Percentiles rank a stretch among this genome's conserved stretches.
These are phyloP conservation scores for Lycia hirtaria DNA, from an alignment of 2,888 invertebrate species.

Conservation along the genomic window DNA sequence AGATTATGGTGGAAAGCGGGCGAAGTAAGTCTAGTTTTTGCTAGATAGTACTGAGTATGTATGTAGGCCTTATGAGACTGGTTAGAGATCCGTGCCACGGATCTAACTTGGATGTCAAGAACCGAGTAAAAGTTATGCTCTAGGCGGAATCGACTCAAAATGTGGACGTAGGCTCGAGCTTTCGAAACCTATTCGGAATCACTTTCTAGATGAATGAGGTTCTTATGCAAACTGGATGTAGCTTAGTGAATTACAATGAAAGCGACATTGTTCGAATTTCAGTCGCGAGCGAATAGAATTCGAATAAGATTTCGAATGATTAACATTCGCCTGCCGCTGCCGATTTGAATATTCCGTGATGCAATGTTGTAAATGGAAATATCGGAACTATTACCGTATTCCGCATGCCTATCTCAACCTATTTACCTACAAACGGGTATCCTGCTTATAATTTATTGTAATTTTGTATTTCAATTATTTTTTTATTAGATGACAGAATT, in stretches of 20 bases:
- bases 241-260: constrained; percentile 79
- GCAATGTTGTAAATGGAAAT: constrained; percentile 42
- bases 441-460: constrained; percentile 3
- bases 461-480: neutral
- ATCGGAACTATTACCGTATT: constrained; percentile 21
- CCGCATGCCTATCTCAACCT: constrained; percentile 23
- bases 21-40: constrained; percentile 75
- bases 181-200: constrained; percentile 73
- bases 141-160: constrained; percentile 74
- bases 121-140: constrained; percentile 76
- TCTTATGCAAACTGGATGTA: constrained; percentile 80
- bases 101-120: constrained; percentile 64
- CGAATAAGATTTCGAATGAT: constrained; percentile 60
- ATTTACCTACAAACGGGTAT: constrained; percentile 23
- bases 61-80: constrained; percentile 69
- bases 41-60: constrained; percentile 68
- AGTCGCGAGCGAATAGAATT: constrained; percentile 57
- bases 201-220: constrained; percentile 78
- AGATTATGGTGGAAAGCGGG: constrained; percentile 80
- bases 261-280: constrained; percentile 56
- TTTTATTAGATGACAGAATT: neutral
- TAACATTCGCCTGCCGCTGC: constrained; percentile 43
- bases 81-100: constrained; percentile 70
- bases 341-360: constrained; percentile 45
- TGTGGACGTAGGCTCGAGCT: constrained; percentile 73